Evolutionary conservation across 2,797 vertebrate species (phyloP).

Genomic region (Argyrosomus regius): DNA sequence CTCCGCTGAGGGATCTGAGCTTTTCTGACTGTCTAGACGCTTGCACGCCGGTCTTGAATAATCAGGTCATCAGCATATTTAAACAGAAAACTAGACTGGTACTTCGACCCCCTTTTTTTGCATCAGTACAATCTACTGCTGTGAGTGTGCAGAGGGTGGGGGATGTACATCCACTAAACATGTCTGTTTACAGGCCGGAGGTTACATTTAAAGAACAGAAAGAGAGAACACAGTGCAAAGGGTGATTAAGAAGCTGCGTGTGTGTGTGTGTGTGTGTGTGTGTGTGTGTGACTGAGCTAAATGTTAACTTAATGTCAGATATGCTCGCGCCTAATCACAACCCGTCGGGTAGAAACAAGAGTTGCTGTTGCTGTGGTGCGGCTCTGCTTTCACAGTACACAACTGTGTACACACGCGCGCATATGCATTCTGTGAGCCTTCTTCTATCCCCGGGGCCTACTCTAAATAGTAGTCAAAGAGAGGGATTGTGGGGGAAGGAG

Average conservation of each 20-base stretch:
- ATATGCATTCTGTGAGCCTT: conserved; percentile 65
- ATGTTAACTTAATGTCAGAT: conserved; percentile 48
- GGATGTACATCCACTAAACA: background rate
- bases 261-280: no score
- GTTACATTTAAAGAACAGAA: conserved; percentile 16
- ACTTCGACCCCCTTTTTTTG: conserved; percentile 65
- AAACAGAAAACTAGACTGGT: conserved; percentile 61
- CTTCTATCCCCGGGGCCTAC: conserved; percentile 77
- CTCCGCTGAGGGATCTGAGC: conserved; percentile 63
- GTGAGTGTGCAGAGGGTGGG: background rate
- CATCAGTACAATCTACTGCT: conserved; percentile 28
- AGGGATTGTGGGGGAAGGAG: conserved; percentile 77
- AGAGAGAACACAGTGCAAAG: background rate
- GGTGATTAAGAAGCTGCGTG: conserved; percentile 10
- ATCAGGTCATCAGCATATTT: conserved; percentile 79
- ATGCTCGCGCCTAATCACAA: conserved; percentile 34
- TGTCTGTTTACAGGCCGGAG: conserved; percentile 16
- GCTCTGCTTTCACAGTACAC: conserved; percentile 62
- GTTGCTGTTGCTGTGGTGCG: background rate
- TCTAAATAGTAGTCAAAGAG: conserved; percentile 82
- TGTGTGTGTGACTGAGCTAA: conserved; percentile 17
- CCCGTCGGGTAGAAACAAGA: conserved; percentile 26
- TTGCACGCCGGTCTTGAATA: conserved; percentile 64
- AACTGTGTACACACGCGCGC: conserved; percentile 57
- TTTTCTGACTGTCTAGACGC: conserved; percentile 73